These are phyloP conservation scores for Meandrusa payeni DNA, from an alignment of 2,888 invertebrate species.

Conservation along the genomic window DNA sequence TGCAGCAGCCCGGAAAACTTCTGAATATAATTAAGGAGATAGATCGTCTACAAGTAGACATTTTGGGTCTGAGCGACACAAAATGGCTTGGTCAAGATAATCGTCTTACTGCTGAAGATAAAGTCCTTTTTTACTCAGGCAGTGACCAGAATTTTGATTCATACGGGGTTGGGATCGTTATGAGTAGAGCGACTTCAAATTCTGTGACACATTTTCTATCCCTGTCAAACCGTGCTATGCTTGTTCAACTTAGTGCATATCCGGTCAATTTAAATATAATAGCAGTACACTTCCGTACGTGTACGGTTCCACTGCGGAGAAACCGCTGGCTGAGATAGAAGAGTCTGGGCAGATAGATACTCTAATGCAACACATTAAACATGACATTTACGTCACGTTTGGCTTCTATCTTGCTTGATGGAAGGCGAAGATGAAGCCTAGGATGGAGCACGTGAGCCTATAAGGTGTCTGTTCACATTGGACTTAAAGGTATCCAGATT, in stretches of 20 bases:
- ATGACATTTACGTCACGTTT: too few relatives aligned
- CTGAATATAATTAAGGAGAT: slow-evolving; percentile 9
- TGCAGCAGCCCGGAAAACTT: slow-evolving; percentile 3
- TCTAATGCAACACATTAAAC: not conserved
- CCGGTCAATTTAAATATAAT: slow-evolving; percentile 18
- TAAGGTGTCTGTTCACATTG: too few relatives aligned
- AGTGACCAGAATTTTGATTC: not conserved
- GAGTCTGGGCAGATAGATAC: not conserved
- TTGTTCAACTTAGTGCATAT: slow-evolving; percentile 6
- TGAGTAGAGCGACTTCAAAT: not conserved
- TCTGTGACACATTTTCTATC: slow-evolving; percentile 3
- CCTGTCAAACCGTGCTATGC: slow-evolving; percentile 6
- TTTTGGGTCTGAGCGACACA: slow-evolving; percentile 5
- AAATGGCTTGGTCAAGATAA: slow-evolving; percentile 1
- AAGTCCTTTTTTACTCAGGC: slow-evolving; percentile 4
- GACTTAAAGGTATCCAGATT: too few relatives aligned
- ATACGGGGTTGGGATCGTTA: not conserved
- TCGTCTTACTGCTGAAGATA: not conserved
- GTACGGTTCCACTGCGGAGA: slow-evolving; percentile 12
- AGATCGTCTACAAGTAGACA: not conserved
- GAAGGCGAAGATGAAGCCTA: too few relatives aligned
- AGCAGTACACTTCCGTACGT: too few relatives aligned
- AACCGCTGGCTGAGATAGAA: not conserved
- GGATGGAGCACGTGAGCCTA: too few relatives aligned
- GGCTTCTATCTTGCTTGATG: too few relatives aligned